Evolutionary conservation across 2,113 vertebrate genomes (phyloP), one percentile per base, ranked within the genome.

Genomic region (Albula goreensis): DNA sequence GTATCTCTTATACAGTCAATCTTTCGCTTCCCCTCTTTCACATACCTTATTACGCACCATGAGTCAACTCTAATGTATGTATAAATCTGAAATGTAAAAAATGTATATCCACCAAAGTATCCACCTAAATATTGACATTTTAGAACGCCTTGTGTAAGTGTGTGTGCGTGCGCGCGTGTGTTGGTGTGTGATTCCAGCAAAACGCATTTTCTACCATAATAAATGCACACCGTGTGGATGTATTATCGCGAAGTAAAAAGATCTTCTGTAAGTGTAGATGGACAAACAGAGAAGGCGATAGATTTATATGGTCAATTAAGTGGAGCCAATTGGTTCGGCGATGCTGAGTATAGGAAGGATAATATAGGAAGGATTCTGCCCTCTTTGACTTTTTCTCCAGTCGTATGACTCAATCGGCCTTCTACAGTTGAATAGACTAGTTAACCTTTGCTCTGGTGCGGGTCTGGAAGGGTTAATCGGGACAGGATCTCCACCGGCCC

Each of bases 401-500:
- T 92, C 84, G 91, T 93, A 86, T 85, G 91, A 93, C 87, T 92
- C 88, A 94, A 94, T 95, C 91, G 91, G 90, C 85, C 90, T 91
- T 90, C 91, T 94, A 92, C 89, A 92, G 91, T 94, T 95, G 91
- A 95, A 96, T 92, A 92, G 95, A 86, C 89, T 91, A 92, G 94
- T 97, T 97, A 96, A 97, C 95, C 95, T 96, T 91, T 94, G 92
- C 92, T 95, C 93, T 87, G 90, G 88, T 85, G 90, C 86, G 94
- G 95, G 92, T 89, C 93, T 90, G 92, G 87, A 95, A 94, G 96
- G 96, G 96, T 98, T 98, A 97, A 97, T 96, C 94, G 95, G 95
- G 94, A 94, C 93, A 79, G 91, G 91, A 94, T 96, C 94, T 92
- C 91, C 88, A 86, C 93, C 94, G 94, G 95, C 95, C 89, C 86